Percentiles rank a stretch among this genome's conserved stretches.
These are phyloP conservation scores for Meiosimyza decipiens DNA, from an alignment of 2,888 invertebrate genomes.

Conservation along the genomic window DNA sequence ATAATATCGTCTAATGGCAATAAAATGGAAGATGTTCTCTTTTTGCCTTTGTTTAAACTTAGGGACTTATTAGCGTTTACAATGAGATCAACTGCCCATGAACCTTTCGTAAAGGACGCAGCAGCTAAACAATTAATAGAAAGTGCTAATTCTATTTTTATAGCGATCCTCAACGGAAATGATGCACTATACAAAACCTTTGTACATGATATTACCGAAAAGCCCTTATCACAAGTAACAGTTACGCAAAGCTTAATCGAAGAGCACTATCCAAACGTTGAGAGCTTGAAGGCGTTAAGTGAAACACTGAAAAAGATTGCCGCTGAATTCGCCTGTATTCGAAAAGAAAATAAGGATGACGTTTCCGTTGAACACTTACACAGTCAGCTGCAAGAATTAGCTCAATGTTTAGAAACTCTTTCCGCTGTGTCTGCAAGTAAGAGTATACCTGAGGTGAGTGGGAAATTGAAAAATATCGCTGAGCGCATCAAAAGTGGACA, in stretches of 20 bases:
- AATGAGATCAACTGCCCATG: conserved; percentile 26
- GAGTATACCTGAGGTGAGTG: not conserved
- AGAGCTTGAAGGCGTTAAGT: not conserved
- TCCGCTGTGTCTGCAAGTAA: not conserved
- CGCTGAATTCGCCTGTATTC: conserved; percentile 13
- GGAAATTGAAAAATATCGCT: not conserved
- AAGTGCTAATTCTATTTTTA: conserved; percentile 44
- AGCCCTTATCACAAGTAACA: not conserved
- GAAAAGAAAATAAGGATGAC: conserved; percentile 2
- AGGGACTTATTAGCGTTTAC: conserved; percentile 49
- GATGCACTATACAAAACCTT: conserved; percentile 48
- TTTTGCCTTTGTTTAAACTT: conserved; percentile 51
- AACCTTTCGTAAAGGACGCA: not conserved
- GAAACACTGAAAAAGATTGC: not conserved
- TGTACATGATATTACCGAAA: conserved; percentile 49
- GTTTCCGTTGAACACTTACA: not conserved
- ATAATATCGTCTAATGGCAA: conserved; percentile 37
- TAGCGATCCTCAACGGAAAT: conserved; percentile 48
- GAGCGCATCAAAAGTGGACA: not conserved
- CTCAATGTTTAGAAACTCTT: not conserved
- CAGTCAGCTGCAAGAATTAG: not conserved
- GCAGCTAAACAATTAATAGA: conserved; percentile 37
- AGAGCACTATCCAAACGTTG: not conserved
- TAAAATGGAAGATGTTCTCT: conserved; percentile 48
- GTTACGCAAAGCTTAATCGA: not conserved